Evolutionary conservation across 2,888 invertebrate genomes (phyloP).

Genomic region (Ennomos fuscantarius): DNA sequence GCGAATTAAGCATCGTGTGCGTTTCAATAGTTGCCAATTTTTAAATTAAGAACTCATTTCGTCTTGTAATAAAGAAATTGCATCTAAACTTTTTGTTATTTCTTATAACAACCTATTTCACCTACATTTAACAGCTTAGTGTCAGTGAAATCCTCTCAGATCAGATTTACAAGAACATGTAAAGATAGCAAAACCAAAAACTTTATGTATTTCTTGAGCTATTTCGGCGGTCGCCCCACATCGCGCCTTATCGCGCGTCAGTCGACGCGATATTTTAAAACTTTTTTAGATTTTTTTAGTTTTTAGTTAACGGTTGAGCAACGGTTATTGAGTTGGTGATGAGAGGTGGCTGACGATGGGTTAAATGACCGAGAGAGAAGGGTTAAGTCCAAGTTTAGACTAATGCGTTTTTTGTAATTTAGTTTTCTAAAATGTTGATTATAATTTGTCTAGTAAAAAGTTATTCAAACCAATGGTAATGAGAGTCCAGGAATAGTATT

Average conservation of each 20-base stretch:
- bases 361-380: conserved; percentile 39
- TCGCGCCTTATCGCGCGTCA: conserved; percentile 68
- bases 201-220: conserved; percentile 70
- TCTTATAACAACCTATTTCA: neutral
- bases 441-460: neutral
- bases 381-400: conserved; percentile 25
- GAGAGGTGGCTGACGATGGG: conserved; percentile 43
- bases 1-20: no score
- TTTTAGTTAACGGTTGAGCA: conserved; percentile 28
- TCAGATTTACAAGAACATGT: conserved; percentile 43
- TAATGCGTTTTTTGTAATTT: conserved; percentile 9
- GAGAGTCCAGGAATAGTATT: no score
- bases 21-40: no score
- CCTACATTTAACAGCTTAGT: conserved; percentile 6
- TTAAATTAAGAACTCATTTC: no score
- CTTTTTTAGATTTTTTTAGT: conserved; percentile 42
- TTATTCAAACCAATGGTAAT: no score
- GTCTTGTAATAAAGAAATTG: no score
- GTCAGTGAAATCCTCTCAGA: conserved; percentile 38
- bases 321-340: conserved; percentile 38
- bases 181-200: conserved; percentile 33
- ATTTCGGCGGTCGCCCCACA: conserved; percentile 66
- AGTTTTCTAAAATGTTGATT: conserved; percentile 21
- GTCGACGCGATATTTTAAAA: conserved; percentile 66
- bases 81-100: neutral